These are phyloP conservation scores for Ommatoiulus sabulosus DNA, from an alignment of 2,888 invertebrate species.

Conservation along the genomic window DNA sequence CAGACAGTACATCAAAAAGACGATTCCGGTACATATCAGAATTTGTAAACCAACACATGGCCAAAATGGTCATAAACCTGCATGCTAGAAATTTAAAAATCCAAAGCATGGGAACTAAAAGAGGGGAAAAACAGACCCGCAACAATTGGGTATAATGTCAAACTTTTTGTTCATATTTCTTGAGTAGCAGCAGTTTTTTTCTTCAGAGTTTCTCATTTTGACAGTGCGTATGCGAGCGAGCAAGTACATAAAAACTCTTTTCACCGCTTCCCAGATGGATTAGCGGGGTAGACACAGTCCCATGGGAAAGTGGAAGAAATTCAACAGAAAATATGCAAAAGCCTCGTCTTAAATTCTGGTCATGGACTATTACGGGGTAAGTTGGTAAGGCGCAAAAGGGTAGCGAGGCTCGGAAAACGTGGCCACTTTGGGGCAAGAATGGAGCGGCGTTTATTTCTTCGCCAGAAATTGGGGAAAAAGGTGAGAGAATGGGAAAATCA, in stretches of 20 bases:
- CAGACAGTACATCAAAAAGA: neutral
- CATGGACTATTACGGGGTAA: conserved; percentile 52
- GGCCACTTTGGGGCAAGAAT: conserved; percentile 42
- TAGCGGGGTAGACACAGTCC: conserved; percentile 47
- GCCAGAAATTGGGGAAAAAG: neutral
- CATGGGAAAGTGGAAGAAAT: conserved; percentile 50
- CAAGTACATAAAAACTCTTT: conserved; percentile 45
- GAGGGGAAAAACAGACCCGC: neutral
- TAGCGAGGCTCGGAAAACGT: conserved; percentile 20
- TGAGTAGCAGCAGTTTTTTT: conserved; percentile 3
- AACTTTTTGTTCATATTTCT: conserved; percentile 44
- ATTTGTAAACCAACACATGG: neutral
- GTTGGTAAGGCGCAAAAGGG: conserved; percentile 47
- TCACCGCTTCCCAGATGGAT: conserved; percentile 52
- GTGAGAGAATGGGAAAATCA: conserved; percentile 12
- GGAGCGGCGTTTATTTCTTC: neutral
- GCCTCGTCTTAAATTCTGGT: conserved; percentile 52
- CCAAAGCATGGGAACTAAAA: neutral
- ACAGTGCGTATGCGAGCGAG: conserved; percentile 30
- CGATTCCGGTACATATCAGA: neutral
- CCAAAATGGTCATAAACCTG: neutral
- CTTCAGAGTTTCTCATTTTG: conserved; percentile 32
- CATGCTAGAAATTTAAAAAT: neutral
- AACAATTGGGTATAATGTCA: conserved; percentile 44
- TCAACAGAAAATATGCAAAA: conserved; percentile 29